Percentiles rank a stretch among this genome's conserved stretches.
phyloP scores from a whole-genome alignment of 2,113 vertebrate genomes.

The Dipodomys merriami region DNA sequence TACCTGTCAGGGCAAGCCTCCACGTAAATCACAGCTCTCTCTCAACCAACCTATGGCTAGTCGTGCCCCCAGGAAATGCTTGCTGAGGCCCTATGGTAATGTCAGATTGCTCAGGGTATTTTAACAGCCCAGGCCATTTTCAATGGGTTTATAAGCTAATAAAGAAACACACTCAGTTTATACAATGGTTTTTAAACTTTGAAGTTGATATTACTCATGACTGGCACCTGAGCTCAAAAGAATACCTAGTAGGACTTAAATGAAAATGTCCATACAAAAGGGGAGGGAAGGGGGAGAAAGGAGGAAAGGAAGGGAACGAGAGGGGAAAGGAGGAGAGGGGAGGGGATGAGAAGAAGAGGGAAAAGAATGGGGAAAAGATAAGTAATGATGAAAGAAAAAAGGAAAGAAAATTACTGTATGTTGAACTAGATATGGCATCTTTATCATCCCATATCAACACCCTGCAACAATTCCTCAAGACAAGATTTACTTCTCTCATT shows the following conservation, averaged over 20 bases:
- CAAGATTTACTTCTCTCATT: not conserved
- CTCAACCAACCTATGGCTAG: not conserved
- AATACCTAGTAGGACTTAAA: not conserved
- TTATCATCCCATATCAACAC: not conserved
- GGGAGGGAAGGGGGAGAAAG: no score
- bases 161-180: not conserved
- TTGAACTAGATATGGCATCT: not conserved
- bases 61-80: accelerated
- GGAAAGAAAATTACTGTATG: not conserved
- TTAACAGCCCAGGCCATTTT: not conserved
- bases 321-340: no score
- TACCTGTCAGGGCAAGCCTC: no score
- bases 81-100: no score
- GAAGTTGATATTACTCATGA: not conserved
- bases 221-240: not conserved
- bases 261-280: not conserved
- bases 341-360: no score
- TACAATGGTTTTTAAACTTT: not conserved
- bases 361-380: no score
- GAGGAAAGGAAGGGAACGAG: no score
- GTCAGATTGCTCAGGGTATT: not conserved
- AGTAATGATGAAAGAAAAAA: not conserved
- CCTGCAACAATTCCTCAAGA: not conserved
- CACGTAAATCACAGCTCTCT: not conserved
- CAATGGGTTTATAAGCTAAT: not conserved